phyloP scores from a whole-genome alignment of 2,113 vertebrate species.

The Scomber japonicus region DNA sequence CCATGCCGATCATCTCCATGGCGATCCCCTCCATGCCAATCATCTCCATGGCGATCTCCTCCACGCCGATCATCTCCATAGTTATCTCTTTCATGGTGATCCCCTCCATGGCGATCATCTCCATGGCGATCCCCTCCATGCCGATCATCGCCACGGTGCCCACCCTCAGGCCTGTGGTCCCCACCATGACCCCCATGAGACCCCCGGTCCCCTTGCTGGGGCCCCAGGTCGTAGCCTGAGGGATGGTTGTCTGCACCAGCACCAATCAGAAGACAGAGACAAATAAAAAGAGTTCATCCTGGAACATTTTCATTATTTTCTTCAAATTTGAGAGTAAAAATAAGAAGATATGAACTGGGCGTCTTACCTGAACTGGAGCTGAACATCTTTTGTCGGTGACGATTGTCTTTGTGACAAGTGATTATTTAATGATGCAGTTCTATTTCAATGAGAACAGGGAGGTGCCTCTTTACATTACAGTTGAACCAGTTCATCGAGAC shows the following conservation, averaged over 20 bases:
- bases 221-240: conserved; percentile 12
- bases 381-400: conserved; percentile 20
- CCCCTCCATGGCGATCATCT: neutral
- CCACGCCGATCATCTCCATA: neutral
- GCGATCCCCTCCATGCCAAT: no score
- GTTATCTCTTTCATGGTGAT: neutral
- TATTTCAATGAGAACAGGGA: conserved; percentile 4
- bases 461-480: neutral
- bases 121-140: neutral
- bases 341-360: no score
- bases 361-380: conserved; percentile 16
- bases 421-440: neutral
- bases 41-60: neutral
- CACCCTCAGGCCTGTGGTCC: neutral
- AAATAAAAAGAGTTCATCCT: no score
- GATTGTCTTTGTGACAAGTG: neutral
- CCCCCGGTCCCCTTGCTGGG: neutral
- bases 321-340: no score
- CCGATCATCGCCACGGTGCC: neutral
- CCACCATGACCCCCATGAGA: no score
- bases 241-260: neutral
- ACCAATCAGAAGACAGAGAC: neutral
- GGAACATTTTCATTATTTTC: no score
- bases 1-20: no score
- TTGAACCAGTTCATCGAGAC: conserved; percentile 24